Evolutionary conservation across 2,797 vertebrate genomes (phyloP), one percentile per base, ranked within the genome.

Genomic region (Serranus cabrilla): DNA sequence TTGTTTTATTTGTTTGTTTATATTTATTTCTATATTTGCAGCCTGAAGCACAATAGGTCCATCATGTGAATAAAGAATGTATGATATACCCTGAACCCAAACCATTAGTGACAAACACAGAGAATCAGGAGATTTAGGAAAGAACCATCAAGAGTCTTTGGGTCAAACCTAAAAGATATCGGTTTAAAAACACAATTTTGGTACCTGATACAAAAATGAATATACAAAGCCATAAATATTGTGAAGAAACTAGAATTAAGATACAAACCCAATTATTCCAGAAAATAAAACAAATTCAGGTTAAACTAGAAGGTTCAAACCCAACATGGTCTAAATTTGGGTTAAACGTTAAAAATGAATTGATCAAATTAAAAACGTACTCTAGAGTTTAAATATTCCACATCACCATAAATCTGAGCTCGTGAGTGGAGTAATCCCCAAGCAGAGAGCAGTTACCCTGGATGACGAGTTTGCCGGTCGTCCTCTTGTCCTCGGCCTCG

Each of bases 401-500:
- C 8, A 12, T 45, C 3, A 13, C 1, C 3, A 42, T 42, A 10
- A 42, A 42, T 42, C 2, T 42, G 40, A 13, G 13, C 40, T 13
- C 3, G 27, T 31, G 40, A 40, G 39, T 40, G 10, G 39, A 40
- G 2, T 40, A 40, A 40, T 8, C 39, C 39, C 11, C 31, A 31
- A 5, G 23, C 18, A 18, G 1, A 11, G 31, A 20, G 11, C 1
- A 0, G 1, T 50, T 21, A 90, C 90, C 98, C 95, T 99, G 97
- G 60, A 99, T 98, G 81, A 97, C 87, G 17, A 99, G 93, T 82
- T 99, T 99, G 76, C 87, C 96, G 14, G 93, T 93, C 4, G 96
- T 97, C 87, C 92, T 96, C 88, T 99, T 98, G 87, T 99, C 98
- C 85, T 99, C 98, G 0, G 97, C 97, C 92, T 99, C 98, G 90